Conservation (phyloP, 2,888 invertebrate species). For the Tillus elongatus region DNA sequence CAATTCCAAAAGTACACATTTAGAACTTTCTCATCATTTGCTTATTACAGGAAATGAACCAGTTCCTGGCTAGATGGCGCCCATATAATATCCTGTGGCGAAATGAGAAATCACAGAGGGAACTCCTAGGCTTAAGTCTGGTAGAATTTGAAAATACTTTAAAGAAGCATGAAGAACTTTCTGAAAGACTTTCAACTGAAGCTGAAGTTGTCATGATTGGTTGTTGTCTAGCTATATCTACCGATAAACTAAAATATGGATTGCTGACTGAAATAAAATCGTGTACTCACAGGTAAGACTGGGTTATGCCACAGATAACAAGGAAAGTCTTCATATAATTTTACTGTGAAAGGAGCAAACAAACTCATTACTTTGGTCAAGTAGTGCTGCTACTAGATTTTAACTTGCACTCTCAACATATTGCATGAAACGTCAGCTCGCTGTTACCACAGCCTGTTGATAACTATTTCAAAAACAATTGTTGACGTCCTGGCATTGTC, state of each 20-base stretch:
- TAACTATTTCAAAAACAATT: too few species aligned
- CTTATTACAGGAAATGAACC: constrained; percentile 62
- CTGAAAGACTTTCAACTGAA: constrained; percentile 62
- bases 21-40: too few species aligned
- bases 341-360: too few species aligned
- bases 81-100: constrained; percentile 84
- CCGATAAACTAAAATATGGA: constrained; percentile 78
- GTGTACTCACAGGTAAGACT: constrained; percentile 41
- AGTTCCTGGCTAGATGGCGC: constrained; percentile 76
- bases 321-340: too few species aligned
- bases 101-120: constrained; percentile 70
- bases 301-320: too few species aligned
- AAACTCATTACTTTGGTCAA: too few species aligned
- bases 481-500: too few species aligned
- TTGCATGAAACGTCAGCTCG: too few species aligned
- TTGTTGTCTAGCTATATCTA: constrained; percentile 63
- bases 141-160: constrained; percentile 67
- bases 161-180: constrained; percentile 68
- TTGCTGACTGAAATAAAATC: constrained; percentile 75
- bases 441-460: too few species aligned
- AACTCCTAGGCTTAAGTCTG: constrained; percentile 62
- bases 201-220: constrained; percentile 65
- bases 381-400: too few species aligned
- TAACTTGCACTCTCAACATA: too few species aligned
- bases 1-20: too few species aligned